Evolutionary conservation across 2,113 vertebrate species (phyloP).

Genomic region (Xiphophorus hellerii): DNA sequence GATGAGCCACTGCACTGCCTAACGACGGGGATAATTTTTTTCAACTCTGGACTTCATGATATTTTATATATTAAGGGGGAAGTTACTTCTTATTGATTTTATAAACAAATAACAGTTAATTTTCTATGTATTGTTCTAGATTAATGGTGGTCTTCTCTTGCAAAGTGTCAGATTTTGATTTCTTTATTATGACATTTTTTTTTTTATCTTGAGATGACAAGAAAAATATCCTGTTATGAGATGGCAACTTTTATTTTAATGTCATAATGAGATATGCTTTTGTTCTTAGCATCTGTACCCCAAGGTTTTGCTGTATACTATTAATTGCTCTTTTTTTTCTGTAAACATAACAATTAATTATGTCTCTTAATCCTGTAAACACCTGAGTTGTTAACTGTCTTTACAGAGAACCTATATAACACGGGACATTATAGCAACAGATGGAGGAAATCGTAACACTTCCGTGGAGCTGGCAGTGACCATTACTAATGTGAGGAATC

Average conservation of each 20-base stretch:
- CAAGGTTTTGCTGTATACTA: background rate
- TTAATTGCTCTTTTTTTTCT: background rate
- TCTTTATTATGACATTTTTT: too few species aligned
- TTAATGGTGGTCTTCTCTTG: background rate
- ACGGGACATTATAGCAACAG: conserved; percentile 81
- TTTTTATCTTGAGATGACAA: background rate
- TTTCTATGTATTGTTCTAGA: background rate
- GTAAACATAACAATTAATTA: background rate
- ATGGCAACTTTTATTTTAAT: background rate
- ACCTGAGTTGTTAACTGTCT: background rate
- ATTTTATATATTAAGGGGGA: background rate
- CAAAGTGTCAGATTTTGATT: background rate
- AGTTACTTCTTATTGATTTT: background rate
- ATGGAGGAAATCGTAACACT: conserved; percentile 86
- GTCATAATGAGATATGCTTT: background rate
- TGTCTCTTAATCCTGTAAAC: background rate
- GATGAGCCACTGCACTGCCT: background rate
- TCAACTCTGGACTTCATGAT: too few species aligned
- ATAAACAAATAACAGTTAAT: background rate
- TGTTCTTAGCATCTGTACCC: background rate
- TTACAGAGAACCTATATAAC: conserved; percentile 81
- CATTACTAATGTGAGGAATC: conserved; percentile 87
- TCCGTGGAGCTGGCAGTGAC: conserved; percentile 85
- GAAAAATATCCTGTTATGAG: background rate
- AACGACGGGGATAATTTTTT: too few species aligned